Evolutionary conservation across 2,888 invertebrate species (phyloP), one percentile per base, ranked within the genome.

Genomic region (Halictus quadricinctus): DNA sequence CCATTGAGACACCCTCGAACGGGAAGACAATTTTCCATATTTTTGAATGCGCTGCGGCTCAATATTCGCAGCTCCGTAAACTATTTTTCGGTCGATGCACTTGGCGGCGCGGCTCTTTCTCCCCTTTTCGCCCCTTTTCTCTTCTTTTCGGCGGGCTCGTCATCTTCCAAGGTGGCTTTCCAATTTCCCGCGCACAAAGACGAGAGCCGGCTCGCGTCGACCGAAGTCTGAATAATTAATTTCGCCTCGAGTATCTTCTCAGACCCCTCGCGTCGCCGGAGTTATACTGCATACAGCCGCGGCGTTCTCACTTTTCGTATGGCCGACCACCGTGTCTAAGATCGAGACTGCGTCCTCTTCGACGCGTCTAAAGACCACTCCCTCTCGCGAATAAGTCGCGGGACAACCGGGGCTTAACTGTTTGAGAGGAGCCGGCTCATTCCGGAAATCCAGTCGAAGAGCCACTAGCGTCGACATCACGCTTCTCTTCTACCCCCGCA

Each of bases 201-300:
- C 79, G 70, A 83, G 88, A 81, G 79, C 83, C 70, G 79, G 88
- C 86, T 88, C 81, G 88, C 88, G 76, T 84, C 85, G 89, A 48
- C 81, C 85, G 80, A 83, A 87, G 88, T 88, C 88, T 88, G 90
- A 84, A 91, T 89, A 91, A 89, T 90, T 88, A 88, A 88, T 88
- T 87, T 87, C 80, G 87, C 87, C 88, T 83, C 85, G 83, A 88
- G 88, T 88, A 85, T 88, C 88, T 88, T 87, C 88, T 88, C 88
- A 88, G 88, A 88, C 88, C 88, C 82, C 88, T 86, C 79, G 76
- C 76, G 84, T 50, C 72, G 80, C 76, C 82, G 76, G 76, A 74
- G 79, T 29, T 75, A 86, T 64, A 84, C 88, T 82, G 79, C 76
- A 76, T 84, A 88, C 84, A 88, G 29, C 36, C 82, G 43, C 43